phyloP scores from a whole-genome alignment of 2,113 vertebrate species.

The Labrus mixtus region DNA sequence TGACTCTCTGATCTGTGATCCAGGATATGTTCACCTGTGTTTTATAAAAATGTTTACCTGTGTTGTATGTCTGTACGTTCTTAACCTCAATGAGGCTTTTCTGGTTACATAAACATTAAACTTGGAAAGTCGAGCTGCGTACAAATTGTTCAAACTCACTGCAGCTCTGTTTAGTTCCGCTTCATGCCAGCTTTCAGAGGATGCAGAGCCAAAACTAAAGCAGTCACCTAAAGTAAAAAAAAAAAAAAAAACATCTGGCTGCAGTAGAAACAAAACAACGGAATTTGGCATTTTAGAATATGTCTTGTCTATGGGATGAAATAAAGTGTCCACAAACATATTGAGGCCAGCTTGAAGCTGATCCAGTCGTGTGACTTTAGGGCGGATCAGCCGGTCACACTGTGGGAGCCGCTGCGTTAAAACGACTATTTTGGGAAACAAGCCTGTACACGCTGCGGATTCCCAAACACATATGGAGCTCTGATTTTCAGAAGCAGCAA shows the following conservation, averaged over 20 bases:
- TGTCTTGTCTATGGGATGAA: not conserved
- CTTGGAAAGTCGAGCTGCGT: not conserved
- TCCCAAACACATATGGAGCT: not conserved
- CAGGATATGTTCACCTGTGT: not conserved
- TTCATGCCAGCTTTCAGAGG: conserved; percentile 11
- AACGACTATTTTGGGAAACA: conserved; percentile 9
- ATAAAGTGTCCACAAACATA: not conserved
- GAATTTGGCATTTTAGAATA: too few relatives aligned
- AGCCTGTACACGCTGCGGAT: not conserved
- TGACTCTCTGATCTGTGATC: too few relatives aligned
- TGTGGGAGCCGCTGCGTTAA: conserved; percentile 10
- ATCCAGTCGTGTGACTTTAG: not conserved
- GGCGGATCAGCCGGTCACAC: conserved; percentile 13
- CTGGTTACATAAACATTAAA: too few relatives aligned
- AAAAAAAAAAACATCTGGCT: not conserved
- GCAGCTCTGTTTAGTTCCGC: conserved; percentile 31
- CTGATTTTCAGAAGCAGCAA: not conserved
- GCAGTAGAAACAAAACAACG: not conserved
- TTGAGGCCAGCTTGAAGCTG: not conserved
- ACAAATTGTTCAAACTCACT: conserved; percentile 1
- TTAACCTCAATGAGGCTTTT: too few relatives aligned
- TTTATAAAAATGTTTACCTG: too few relatives aligned
- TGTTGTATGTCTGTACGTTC: too few relatives aligned
- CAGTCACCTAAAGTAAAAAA: not conserved
- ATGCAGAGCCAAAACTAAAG: not conserved